Conservation (phyloP, 2,113 vertebrate species). For the Ramphastos sulfuratus region DNA sequence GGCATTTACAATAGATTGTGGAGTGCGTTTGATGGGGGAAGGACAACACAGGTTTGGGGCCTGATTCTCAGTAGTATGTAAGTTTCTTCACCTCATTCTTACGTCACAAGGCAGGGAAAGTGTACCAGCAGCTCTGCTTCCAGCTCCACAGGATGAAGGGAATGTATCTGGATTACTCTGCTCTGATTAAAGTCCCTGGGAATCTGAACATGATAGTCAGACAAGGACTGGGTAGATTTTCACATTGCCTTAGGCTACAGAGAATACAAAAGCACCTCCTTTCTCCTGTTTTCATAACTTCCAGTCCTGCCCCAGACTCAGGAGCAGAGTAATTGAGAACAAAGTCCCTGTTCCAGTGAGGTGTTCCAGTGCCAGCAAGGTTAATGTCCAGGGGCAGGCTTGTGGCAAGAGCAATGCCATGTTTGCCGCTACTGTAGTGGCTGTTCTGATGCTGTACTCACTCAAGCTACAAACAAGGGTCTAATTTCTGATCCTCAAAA, state of each 20-base stretch:
- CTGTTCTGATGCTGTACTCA: not conserved
- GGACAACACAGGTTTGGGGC: not conserved
- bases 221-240: not conserved
- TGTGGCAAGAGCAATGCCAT: not conserved
- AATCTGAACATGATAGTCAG: not conserved
- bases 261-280: not conserved
- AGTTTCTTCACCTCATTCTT: not conserved
- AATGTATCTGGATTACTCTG: not conserved
- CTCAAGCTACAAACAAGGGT: not conserved
- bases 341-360: slow-evolving; percentile 7
- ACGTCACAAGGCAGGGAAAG: not conserved
- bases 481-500: slow-evolving; percentile 16
- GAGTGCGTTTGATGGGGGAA: not conserved
- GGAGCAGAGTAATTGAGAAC: slow-evolving; percentile 29
- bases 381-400: slow-evolving; percentile 48
- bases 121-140: not conserved
- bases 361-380: slow-evolving; percentile 6
- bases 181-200: not conserved
- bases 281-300: not conserved
- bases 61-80: not conserved
- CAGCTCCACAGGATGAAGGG: not conserved
- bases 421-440: not conserved
- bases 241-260: not conserved
- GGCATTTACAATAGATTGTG: not conserved
- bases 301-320: slow-evolving; percentile 1